Base-by-base conservation (phyloP, 2,797 vertebrate genomes). In the Gymnothorax javanicus region DNA sequence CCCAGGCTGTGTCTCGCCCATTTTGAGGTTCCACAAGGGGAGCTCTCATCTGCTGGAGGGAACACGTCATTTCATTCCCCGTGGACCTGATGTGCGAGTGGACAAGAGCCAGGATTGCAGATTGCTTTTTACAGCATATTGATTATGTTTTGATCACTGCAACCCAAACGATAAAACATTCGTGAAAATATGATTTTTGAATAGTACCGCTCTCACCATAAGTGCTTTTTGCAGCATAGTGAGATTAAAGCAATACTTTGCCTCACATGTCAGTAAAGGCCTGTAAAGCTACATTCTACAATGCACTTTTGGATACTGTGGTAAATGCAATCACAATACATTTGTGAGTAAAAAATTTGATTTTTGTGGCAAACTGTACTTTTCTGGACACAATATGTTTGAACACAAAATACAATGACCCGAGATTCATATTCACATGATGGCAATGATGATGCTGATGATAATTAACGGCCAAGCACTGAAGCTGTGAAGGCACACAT, bases 21-120 rank as follows among this genome's bases (percentile, higher is more conserved):
- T 77, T 77, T 0, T 33, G 17, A 6, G 50, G 8, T 56, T n/a
- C 77, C 50, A 25, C 77, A 54, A 56, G 77, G 77, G 77, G 50
- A 81, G 52, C 77, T 56, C 77, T 81, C 77, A 27, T 77, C 23
- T 54, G 25, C 58, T 6, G 58, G 85, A 86, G 15, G 56, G 43
- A 57, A 81, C 64, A 79, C 12, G 56, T 50, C 64, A 79, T 25
- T 17, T 50, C 17, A 17, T 62, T 79, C 73, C 85, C 85, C 43
- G 43, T 62, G 79, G 85, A 52, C 75, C n/a, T 73, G 85, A 73
- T 50, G 85, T 9, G 56, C 8, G 8, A 54, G 50, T 81, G 77
- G 77, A 81, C 50, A 56, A 81, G 17, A 56, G 73, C 73, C 73
- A 77, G 52, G 23, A n/a, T 20, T 54, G 77, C 77, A 56, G 12